Evolutionary conservation across 2,888 invertebrate genomes (phyloP), one percentile per base, ranked within the genome.

Genomic region (Cephus pulcher): DNA sequence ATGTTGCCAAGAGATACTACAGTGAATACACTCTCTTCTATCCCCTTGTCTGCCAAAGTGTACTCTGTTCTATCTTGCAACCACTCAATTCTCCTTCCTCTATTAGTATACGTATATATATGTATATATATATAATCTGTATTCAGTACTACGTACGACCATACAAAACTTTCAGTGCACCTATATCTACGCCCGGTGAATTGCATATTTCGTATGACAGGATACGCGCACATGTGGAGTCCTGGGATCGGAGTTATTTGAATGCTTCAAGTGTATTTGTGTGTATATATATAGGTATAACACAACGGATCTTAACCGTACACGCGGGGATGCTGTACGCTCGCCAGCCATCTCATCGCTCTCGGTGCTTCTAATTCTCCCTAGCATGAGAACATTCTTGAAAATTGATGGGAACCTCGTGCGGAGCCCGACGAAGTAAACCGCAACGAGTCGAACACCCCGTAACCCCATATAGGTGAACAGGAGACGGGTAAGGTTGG

Each of bases 121-220:
- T 12, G 4, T 37, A 12, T 33, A 11, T 40, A 40, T 6, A 23
- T 56, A 1, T 23, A 15, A 56, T 56, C 9, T 56, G 6, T 56
- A 56, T 56, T 56, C 56, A 56, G 56, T 56, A 9, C 23, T 23
- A 56, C 79, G 76, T 78, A 75, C 79, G 77, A 75, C 81, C 78
- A 76, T 70, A 76, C 75, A 79, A 76, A 82, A 85, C 80, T 85
- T 85, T n/a, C 9, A 23, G 23, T 23, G 9, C 56, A 56, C 23
- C 23, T 9, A 69, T n/a, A 69, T n/a, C 11, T 34, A 30, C n/a
- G 82, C 80, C 82, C 81, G 82, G 80, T 82, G 86, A 85, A 87
- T 87, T 86, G 82, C 84, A 82, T 85, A 56, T 56, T 85, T 86
- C 83, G 81, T 80, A 83, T 80, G 85, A 86, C 81, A 80, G 83